Conservation (phyloP, 2,797 vertebrate genomes). For the Nasua narica region DNA sequence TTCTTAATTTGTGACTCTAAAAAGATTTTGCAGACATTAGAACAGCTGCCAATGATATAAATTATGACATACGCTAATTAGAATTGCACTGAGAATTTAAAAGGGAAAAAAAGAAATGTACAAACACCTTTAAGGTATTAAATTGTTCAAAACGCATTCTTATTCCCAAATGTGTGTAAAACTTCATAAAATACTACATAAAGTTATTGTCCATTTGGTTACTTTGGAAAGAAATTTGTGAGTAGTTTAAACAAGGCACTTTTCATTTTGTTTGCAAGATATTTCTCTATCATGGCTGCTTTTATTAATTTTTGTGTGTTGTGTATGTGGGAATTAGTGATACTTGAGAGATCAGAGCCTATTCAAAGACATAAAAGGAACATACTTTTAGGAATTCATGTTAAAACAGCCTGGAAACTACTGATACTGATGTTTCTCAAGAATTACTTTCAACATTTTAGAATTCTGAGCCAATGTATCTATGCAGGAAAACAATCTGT, state of each 20-base stretch:
- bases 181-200: background rate
- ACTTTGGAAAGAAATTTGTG: background rate
- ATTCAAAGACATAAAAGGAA: conserved; percentile 40
- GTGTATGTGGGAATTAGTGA: background rate
- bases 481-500: background rate
- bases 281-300: background rate
- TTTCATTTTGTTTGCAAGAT: background rate
- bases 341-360: background rate
- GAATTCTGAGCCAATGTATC: background rate
- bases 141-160: background rate
- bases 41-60: conserved; percentile 25
- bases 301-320: background rate
- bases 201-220: conserved; percentile 18
- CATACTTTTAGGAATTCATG: background rate
- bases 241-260: background rate
- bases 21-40: conserved; percentile 12
- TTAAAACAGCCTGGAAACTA: background rate
- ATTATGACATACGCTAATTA: background rate
- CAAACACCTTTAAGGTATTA: background rate
- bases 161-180: background rate
- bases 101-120: background rate
- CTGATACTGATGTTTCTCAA: background rate
- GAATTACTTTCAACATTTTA: conserved; percentile 3
- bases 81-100: conserved; percentile 18
- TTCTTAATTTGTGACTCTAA: conserved; percentile 26